Percentiles rank a stretch among this genome's conserved stretches.
phyloP scores from a whole-genome alignment of 1,140 invertebrate genomes.

The Trissolcus basalis region DNA sequence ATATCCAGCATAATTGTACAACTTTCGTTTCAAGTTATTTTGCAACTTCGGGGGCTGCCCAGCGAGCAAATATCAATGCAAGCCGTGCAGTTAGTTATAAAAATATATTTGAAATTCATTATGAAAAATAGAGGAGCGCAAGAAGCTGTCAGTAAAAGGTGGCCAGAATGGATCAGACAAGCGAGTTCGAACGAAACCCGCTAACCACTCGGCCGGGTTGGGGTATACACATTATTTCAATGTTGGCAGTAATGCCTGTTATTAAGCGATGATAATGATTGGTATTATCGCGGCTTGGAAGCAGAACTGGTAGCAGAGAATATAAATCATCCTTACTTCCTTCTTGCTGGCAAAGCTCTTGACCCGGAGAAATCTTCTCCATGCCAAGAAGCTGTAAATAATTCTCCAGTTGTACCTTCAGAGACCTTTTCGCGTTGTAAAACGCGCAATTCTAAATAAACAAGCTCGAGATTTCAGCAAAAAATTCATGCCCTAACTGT shows the following conservation, averaged over 20 bases:
- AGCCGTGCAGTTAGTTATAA: slow-evolving; percentile 35
- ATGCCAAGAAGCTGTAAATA: slow-evolving; percentile 76
- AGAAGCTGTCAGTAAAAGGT: slow-evolving; percentile 59
- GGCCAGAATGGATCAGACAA: slow-evolving; percentile 68
- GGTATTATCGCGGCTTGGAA: slow-evolving; percentile 77
- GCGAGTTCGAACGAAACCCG: slow-evolving; percentile 57
- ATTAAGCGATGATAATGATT: slow-evolving; percentile 78
- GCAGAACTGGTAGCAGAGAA: slow-evolving; percentile 76
- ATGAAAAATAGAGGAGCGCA: slow-evolving; percentile 27
- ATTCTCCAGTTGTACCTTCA: slow-evolving; percentile 61
- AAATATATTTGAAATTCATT: slow-evolving; percentile 49
- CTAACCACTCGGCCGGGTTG: slow-evolving; percentile 61
- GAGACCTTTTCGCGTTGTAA: slow-evolving; percentile 23
- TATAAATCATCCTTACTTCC: slow-evolving; percentile 78
- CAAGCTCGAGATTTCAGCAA: slow-evolving; percentile 11
- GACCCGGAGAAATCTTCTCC: slow-evolving; percentile 66
- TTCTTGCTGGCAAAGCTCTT: slow-evolving; percentile 69
- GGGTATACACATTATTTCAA: slow-evolving; percentile 75
- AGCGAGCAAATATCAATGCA: slow-evolving; percentile 26
- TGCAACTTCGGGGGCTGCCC: slow-evolving; percentile 1
- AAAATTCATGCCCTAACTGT: neutral
- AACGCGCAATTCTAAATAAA: slow-evolving; percentile 43
- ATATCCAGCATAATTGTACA: slow-evolving; percentile 21
- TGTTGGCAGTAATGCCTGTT: slow-evolving; percentile 78
- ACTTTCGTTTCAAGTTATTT: slow-evolving; percentile 19